Base-by-base conservation (phyloP, 92 coral and sea anemone species). In the Epizoanthus ramosus region DNA sequence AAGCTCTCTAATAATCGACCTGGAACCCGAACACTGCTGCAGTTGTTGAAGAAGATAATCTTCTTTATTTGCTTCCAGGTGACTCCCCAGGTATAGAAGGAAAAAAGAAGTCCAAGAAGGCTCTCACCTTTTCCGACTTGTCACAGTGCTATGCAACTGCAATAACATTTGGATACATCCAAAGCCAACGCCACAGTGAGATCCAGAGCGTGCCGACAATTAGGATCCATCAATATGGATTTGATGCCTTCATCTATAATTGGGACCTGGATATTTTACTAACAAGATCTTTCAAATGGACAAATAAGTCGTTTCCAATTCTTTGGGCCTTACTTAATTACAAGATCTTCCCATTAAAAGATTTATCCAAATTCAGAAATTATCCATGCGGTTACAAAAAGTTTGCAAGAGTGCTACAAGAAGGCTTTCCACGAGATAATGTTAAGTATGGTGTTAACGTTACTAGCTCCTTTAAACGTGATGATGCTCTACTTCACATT, bases 151-250 rank as follows among this genome's bases (percentile, higher is more conserved):
- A 64, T 17, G 88, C 88, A 85, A 85, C 74, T 71, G 84, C 88
- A 73, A 71, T 85, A 85, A 60, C 88, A 76, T 85, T 85, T 85
- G 88, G 74, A 64, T 61, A 24, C 41, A 64, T 85, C 75, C 88
- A 76, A 85, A 60, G 25, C 25, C 15, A 83, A 65, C 84, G 88
- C 54, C 83, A 75, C 76, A 5, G 64, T 57, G 63, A 47, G 74
- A 63, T 41, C 63, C 87, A 84, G 71, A 84, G 80, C 81, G 74
- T 84, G 60, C 83, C 87, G 52, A 73, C 87, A 75, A 68, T 84
- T 39, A 68, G 83, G 63, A 80, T 84, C 57, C 75, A 76, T 66
- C 77, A 64, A 57, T 3, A 21, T 12, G 83, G 88, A 61, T 21
- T 67, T 76, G 76, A 85, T 57, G 21, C 65, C 73, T 19, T 85